A percentile compares a stretch with the other conserved stretches of the same genome.
These are phyloP conservation scores for Aplidium turbinatum DNA, from an alignment of 23 tunicate genomes.

Conservation along the genomic window DNA sequence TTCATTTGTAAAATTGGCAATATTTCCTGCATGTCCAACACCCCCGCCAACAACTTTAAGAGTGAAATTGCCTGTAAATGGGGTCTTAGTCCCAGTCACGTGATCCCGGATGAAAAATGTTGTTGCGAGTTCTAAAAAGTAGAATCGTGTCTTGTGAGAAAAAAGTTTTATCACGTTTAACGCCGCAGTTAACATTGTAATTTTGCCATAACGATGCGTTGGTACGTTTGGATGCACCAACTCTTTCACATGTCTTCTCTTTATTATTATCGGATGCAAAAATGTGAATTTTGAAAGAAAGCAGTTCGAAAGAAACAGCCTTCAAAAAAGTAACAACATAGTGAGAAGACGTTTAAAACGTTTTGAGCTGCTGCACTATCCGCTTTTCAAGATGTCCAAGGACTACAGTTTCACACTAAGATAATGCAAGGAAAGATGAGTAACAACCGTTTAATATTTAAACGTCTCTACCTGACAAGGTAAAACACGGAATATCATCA, in stretches of 20 bases:
- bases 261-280: too few species aligned
- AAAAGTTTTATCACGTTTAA: background rate
- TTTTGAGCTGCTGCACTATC: background rate
- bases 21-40: constrained; percentile 51
- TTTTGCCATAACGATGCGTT: too few species aligned
- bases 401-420: constrained; percentile 1
- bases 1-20: constrained; percentile 49
- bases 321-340: too few species aligned
- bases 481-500: constrained; percentile 63
- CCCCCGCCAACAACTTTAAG: constrained; percentile 73
- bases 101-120: constrained; percentile 64
- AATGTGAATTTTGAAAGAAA: background rate
- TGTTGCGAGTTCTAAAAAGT: constrained; percentile 60
- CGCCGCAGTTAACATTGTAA: background rate
- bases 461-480: constrained; percentile 42
- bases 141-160: background rate
- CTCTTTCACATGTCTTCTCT: too few species aligned
- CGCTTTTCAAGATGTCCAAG: background rate
- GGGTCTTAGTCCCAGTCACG: constrained; percentile 22
- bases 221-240: too few species aligned
- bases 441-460: background rate
- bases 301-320: too few species aligned
- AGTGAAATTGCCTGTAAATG: constrained; percentile 74
- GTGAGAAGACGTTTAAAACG: too few species aligned
- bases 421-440: background rate